Conservation (phyloP, 1,140 invertebrate species). For the Drosophila simulans region DNA sequence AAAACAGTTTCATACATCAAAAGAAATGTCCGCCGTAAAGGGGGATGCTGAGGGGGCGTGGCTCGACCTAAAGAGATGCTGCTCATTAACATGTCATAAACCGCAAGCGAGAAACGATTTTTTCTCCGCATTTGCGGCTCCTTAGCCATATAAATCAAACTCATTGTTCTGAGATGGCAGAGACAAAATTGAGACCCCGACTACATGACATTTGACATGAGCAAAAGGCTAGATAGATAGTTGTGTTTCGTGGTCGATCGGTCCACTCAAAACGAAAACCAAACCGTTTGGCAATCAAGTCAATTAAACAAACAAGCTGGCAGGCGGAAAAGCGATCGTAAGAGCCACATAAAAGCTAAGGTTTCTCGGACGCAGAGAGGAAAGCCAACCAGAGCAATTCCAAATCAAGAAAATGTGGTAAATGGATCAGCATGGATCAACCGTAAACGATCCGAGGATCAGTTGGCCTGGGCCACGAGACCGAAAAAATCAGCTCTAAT, state of each 20-base stretch:
- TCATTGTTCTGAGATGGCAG: slow-evolving; percentile 59
- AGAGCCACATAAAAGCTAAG: slow-evolving; percentile 47
- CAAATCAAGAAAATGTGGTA: slow-evolving; percentile 70
- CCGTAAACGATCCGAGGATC: slow-evolving; percentile 36
- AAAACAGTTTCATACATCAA: slow-evolving; percentile 40
- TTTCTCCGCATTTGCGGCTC: slow-evolving; percentile 25
- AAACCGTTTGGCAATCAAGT: slow-evolving; percentile 73
- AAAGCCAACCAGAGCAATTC: slow-evolving; percentile 43
- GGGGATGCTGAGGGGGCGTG: slow-evolving; percentile 23
- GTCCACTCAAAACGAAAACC: slow-evolving; percentile 42
- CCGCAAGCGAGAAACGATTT: slow-evolving; percentile 59
- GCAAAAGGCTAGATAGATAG: slow-evolving; percentile 9
- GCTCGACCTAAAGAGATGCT: slow-evolving; percentile 28
- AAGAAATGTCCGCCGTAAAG: slow-evolving; percentile 30
- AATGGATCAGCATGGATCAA: slow-evolving; percentile 54
- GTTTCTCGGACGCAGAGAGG: not conserved
- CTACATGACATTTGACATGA: slow-evolving; percentile 75
- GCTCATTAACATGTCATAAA: slow-evolving; percentile 83
- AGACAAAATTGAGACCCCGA: slow-evolving; percentile 12
- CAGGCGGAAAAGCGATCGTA: slow-evolving; percentile 24
- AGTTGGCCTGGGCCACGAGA: not conserved
- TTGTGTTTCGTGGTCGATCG: slow-evolving; percentile 8
- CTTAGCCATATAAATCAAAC: slow-evolving; percentile 54
- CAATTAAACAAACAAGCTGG: slow-evolving; percentile 80
- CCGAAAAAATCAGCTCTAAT: slow-evolving; percentile 38